A percentile compares a stretch with the other conserved stretches of the same genome.
Evolutionary conservation across 2,888 invertebrate species (phyloP).

Genomic region (Helleia helle): DNA sequence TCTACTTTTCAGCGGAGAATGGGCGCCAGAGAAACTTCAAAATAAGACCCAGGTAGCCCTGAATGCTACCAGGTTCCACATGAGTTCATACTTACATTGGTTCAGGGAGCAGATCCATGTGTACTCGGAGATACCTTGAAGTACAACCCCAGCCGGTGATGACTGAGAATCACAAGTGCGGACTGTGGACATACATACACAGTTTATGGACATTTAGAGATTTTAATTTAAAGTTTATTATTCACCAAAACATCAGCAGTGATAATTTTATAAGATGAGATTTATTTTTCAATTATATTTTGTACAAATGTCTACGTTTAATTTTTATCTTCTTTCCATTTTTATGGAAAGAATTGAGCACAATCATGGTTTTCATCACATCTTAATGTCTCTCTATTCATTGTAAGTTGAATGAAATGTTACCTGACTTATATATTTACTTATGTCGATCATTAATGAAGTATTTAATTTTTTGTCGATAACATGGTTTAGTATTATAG

Average conservation of each 20-base stretch:
- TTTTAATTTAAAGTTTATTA: neutral
- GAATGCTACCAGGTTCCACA: constrained; percentile 79
- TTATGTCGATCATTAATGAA: no score
- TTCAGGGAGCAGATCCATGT: constrained; percentile 85
- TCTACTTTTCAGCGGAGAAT: constrained; percentile 77
- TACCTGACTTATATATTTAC: neutral
- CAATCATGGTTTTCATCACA: constrained; percentile 1
- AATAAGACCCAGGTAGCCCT: constrained; percentile 78
- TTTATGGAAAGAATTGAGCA: neutral
- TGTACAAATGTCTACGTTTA: no score
- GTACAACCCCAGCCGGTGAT: constrained; percentile 13
- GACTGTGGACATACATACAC: constrained; percentile 5
- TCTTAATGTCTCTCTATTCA: constrained; percentile 2
- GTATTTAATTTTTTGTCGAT: no score
- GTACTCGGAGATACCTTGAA: constrained; percentile 81
- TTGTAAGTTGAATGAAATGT: neutral
- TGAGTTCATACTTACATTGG: constrained; percentile 82
- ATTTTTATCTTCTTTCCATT: neutral
- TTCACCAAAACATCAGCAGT: neutral
- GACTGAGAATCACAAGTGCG: constrained; percentile 19
- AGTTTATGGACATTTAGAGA: constrained; percentile 7
- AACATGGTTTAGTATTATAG: neutral
- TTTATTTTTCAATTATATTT: constrained; percentile 3
- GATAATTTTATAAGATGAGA: neutral
- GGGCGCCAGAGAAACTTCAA: constrained; percentile 84